phyloP scores from a whole-genome alignment of 1,140 invertebrate genomes.

The Gonatopus flavifemur region DNA sequence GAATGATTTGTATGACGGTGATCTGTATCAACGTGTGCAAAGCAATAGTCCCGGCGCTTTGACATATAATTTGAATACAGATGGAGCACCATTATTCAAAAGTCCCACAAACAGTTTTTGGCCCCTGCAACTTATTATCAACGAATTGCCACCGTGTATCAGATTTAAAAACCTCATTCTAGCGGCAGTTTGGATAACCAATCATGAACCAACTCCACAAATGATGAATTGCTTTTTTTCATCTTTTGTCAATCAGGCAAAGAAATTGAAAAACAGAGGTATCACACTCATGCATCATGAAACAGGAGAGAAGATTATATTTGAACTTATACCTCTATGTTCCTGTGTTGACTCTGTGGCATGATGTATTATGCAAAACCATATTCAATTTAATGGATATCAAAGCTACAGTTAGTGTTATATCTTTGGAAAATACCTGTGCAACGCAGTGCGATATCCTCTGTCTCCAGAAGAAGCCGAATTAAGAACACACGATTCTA shows the following conservation, averaged over 20 bases:
- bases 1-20: not conserved
- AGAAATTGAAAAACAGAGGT: no score
- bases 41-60: not conserved
- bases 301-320: no score
- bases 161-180: slow-evolving; percentile 16
- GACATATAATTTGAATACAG: slow-evolving; percentile 17
- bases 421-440: no score
- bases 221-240: slow-evolving; percentile 17
- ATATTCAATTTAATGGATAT: slow-evolving; percentile 24
- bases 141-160: slow-evolving; percentile 15
- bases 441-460: no score
- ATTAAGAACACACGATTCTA: no score
- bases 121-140: slow-evolving; percentile 19
- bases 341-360: slow-evolving; percentile 26
- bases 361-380: slow-evolving; percentile 25
- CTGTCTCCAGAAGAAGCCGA: no score
- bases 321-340: no score
- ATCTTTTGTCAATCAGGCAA: slow-evolving; percentile 2
- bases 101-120: slow-evolving; percentile 13
- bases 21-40: not conserved
- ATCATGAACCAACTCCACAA: slow-evolving; percentile 9
- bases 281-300: no score
- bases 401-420: slow-evolving; percentile 38
- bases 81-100: slow-evolving; percentile 19
- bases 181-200: slow-evolving; percentile 17